These are phyloP conservation scores for Tenodera sinensis DNA, from an alignment of 2,888 invertebrate genomes.

Conservation along the genomic window DNA sequence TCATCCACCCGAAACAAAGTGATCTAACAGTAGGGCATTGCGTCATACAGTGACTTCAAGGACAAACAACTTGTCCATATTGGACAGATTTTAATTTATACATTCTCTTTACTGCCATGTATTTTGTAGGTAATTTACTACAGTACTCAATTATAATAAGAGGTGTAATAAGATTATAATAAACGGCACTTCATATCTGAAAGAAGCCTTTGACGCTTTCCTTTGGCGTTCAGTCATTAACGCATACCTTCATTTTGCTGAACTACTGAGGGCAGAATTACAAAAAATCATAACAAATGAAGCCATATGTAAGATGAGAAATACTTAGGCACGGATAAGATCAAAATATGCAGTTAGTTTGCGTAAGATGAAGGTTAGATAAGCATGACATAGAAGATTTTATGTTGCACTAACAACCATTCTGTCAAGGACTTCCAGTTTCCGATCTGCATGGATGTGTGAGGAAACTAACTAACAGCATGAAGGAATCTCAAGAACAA, in stretches of 20 bases:
- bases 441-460: neutral
- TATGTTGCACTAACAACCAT: neutral
- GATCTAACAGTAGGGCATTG: neutral
- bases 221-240: neutral
- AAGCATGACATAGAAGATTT: neutral
- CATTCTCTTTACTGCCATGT: neutral
- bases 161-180: neutral
- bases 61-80: neutral
- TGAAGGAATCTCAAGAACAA: neutral
- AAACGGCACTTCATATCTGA: neutral
- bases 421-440: neutral
- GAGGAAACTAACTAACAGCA: neutral
- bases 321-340: too few species aligned
- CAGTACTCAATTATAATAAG: neutral
- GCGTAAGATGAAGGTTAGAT: too few species aligned
- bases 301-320: too few species aligned
- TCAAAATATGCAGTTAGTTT: too few species aligned
- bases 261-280: too few species aligned
- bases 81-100: neutral
- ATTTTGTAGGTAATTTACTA: neutral
- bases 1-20: conserved; percentile 39
- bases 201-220: neutral
- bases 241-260: too few species aligned
- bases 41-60: neutral
- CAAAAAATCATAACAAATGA: too few species aligned